These are phyloP conservation scores for Hemibates koningsi DNA, from an alignment of 2,113 vertebrate species.

Conservation along the genomic window DNA sequence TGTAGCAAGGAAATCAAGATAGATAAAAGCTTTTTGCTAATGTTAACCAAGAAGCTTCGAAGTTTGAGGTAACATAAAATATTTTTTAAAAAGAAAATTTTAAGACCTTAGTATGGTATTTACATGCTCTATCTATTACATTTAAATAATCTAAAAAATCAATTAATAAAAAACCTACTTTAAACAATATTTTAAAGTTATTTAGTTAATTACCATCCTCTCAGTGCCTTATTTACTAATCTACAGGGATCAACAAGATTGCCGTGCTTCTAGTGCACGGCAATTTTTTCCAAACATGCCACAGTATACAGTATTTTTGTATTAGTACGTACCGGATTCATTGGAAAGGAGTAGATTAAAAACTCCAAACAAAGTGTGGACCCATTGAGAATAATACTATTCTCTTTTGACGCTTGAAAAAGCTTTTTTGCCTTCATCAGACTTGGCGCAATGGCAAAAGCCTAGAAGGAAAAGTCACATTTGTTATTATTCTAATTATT, in stretches of 20 bases:
- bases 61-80: not conserved
- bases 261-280: no score
- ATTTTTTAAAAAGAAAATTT: not conserved
- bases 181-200: not conserved
- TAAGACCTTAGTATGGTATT: not conserved
- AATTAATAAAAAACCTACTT: not conserved
- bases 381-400: not conserved
- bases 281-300: not conserved
- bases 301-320: not conserved
- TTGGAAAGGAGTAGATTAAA: not conserved
- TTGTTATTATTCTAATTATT: not conserved
- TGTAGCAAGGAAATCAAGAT: not conserved
- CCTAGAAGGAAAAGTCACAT: conserved; percentile 2
- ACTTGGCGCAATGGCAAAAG: not conserved
- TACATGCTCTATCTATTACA: not conserved
- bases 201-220: not conserved
- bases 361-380: not conserved
- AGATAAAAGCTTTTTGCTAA: not conserved
- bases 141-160: not conserved
- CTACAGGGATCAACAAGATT: not conserved
- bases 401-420: rapidly evolving
- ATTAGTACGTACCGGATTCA: not conserved
- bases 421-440: rapidly evolving
- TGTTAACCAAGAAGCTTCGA: not conserved
- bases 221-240: not conserved